These are phyloP conservation scores for Pachyseris speciosa DNA, from an alignment of 64 coral and sea anemone genomes.

Conservation along the genomic window DNA sequence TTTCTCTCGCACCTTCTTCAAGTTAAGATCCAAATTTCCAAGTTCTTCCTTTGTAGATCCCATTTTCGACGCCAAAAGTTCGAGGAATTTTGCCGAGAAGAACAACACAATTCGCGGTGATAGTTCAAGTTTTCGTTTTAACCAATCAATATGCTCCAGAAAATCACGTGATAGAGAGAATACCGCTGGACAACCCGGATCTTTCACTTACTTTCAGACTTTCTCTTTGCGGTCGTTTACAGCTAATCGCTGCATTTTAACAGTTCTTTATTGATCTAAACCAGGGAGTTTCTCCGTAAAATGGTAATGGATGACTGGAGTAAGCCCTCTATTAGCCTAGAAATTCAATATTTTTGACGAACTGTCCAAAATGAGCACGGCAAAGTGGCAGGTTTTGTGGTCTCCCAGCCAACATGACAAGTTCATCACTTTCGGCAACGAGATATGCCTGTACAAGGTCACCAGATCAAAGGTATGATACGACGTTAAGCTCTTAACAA, in stretches of 20 bases:
- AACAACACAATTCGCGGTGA: not conserved
- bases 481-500: not conserved
- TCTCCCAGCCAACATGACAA: conserved; percentile 82
- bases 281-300: not conserved
- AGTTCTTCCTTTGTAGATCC: conserved; percentile 51
- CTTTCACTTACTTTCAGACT: not conserved
- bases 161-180: not conserved
- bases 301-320: not conserved
- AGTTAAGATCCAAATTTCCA: conserved; percentile 8
- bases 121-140: conserved; percentile 2
- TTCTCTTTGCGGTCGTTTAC: not conserved
- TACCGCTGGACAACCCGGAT: not conserved
- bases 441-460: conserved; percentile 95
- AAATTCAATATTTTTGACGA: not conserved
- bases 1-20: conserved; percentile 64
- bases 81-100: not conserved
- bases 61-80: not conserved
- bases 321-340: not conserved
- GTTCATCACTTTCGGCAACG: conserved; percentile 85
- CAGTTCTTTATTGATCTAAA: not conserved
- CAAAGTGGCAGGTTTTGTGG: conserved; percentile 88
- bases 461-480: not conserved
- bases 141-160: not conserved
- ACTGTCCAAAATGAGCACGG: conserved; percentile 4
- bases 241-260: not conserved